phyloP scores from a whole-genome alignment of 2,888 invertebrate genomes.

The Brassicogethes aeneus region DNA sequence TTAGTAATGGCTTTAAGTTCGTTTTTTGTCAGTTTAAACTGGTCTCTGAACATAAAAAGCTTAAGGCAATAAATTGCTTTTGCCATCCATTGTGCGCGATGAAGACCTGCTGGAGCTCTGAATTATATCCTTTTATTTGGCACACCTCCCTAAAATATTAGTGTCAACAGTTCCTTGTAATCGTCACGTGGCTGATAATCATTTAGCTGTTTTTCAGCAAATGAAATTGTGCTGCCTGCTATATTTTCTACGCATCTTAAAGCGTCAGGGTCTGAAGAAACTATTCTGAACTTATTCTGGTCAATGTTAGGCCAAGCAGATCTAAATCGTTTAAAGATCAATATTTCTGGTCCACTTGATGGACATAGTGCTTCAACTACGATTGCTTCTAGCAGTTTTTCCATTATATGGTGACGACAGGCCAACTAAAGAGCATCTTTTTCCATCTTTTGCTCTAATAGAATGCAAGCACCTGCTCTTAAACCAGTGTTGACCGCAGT shows the following conservation, averaged over 20 bases:
- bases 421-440: conserved; percentile 9
- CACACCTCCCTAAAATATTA: conserved; percentile 16
- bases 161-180: conserved; percentile 17
- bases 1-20: not conserved
- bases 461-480: conserved; percentile 7
- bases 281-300: conserved; percentile 1
- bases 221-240: conserved; percentile 1
- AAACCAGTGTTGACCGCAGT: conserved; percentile 11
- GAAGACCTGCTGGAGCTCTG: conserved; percentile 16
- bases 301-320: conserved; percentile 6
- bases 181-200: conserved; percentile 16
- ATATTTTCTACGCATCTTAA: not conserved
- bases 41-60: conserved; percentile 12
- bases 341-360: conserved; percentile 8
- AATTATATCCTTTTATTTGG: conserved; percentile 13
- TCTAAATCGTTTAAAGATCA: conserved; percentile 10
- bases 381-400: conserved; percentile 12
- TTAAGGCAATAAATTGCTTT: conserved; percentile 20
- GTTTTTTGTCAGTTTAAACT: conserved; percentile 14
- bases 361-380: conserved; percentile 6
- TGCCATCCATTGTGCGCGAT: conserved; percentile 22
- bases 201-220: conserved; percentile 1
- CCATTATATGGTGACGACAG: conserved; percentile 13
- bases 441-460: conserved; percentile 10
- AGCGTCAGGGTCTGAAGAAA: too few relatives aligned